phyloP scores from a whole-genome alignment of 1,140 invertebrate species.

The Drosophila equinoxialis region DNA sequence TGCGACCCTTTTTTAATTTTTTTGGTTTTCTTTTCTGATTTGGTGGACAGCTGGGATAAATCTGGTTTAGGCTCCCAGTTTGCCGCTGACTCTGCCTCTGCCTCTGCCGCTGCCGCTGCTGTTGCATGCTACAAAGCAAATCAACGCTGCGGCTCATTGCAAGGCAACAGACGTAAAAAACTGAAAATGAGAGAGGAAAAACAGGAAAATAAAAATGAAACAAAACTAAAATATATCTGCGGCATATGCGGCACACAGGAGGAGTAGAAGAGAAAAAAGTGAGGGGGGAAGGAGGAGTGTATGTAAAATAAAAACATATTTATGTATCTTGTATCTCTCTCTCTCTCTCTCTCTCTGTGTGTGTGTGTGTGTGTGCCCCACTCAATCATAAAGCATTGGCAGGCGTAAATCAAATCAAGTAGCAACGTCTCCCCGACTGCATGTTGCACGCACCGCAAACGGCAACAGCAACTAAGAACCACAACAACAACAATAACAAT shows the following conservation, averaged over 20 bases:
- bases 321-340: conserved; percentile 41
- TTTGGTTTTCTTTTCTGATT: conserved; percentile 48
- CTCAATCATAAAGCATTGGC: conserved; percentile 81
- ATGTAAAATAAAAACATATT: conserved; percentile 73
- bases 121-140: conserved; percentile 71
- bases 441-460: conserved; percentile 67
- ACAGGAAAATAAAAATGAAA: conserved; percentile 22
- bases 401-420: conserved; percentile 82
- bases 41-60: conserved; percentile 56
- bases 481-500: neutral
- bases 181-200: conserved; percentile 36
- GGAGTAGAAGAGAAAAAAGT: neutral
- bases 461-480: conserved; percentile 14
- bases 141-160: conserved; percentile 79
- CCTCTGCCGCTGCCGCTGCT: conserved; percentile 16
- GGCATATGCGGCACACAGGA: conserved; percentile 59
- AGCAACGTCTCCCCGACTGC: conserved; percentile 60
- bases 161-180: conserved; percentile 82
- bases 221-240: conserved; percentile 66
- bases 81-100: neutral
- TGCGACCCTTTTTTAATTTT: conserved; percentile 52
- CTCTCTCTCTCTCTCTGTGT: conserved; percentile 9
- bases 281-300: neutral
- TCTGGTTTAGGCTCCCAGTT: conserved; percentile 47
- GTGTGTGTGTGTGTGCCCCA: conserved; percentile 55